phyloP scores from a whole-genome alignment of 1,140 invertebrate species.

The Solenopsis invicta region DNA sequence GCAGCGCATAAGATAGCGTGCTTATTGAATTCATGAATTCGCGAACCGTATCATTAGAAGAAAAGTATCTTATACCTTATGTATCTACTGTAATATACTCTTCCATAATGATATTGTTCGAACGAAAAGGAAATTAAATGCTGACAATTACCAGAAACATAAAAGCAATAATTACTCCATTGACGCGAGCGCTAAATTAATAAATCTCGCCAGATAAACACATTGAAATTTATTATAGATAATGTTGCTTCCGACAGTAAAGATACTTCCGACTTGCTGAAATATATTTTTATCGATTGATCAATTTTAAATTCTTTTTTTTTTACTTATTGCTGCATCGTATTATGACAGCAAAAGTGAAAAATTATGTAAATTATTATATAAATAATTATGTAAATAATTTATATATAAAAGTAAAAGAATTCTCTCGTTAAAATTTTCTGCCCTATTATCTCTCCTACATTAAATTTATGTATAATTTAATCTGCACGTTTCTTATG shows the following conservation, averaged over 20 bases:
- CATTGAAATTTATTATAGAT: background rate
- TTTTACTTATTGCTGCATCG: background rate
- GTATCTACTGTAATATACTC: background rate
- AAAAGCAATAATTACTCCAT: background rate
- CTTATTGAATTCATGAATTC: constrained; percentile 34
- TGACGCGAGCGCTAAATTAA: background rate
- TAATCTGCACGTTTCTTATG: too few species aligned
- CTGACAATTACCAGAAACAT: background rate
- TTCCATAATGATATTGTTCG: constrained; percentile 30
- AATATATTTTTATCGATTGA: background rate
- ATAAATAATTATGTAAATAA: background rate
- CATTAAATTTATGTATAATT: too few species aligned
- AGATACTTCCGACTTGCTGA: background rate
- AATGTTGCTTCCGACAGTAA: background rate
- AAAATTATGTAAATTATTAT: background rate
- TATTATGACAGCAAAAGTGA: background rate
- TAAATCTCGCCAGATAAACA: background rate
- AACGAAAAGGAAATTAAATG: background rate
- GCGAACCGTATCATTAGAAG: background rate
- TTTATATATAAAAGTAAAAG: background rate
- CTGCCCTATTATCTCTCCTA: too few species aligned
- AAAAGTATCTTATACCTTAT: background rate
- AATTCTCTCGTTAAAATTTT: background rate
- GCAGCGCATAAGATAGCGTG: constrained; percentile 28
- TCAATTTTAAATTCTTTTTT: background rate